These are phyloP conservation scores for Pterocles gutturalis DNA, from an alignment of 2,113 vertebrate genomes.

Conservation along the genomic window DNA sequence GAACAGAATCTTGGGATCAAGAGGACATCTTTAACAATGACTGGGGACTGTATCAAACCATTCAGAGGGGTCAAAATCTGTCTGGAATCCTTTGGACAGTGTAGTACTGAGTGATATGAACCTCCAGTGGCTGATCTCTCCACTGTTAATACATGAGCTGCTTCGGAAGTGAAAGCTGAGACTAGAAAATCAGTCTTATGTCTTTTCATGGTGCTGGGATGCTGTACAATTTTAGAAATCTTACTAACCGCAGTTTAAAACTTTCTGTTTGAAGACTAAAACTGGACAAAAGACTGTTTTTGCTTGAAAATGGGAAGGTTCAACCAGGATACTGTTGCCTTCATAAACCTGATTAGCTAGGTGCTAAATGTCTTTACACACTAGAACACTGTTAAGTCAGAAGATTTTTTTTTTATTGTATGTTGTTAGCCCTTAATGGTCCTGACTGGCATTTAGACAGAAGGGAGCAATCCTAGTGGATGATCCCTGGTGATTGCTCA, in stretches of 20 bases:
- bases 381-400: background rate
- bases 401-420: background rate
- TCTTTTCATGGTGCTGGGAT: background rate
- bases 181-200: background rate
- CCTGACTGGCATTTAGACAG: background rate
- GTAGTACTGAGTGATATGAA: background rate
- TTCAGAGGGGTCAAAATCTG: background rate
- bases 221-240: background rate
- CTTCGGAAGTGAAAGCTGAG: background rate
- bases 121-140: background rate
- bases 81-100: background rate
- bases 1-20: background rate
- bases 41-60: background rate
- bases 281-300: background rate
- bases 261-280: background rate
- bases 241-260: background rate
- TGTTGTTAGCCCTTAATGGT: background rate
- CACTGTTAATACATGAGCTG: background rate
- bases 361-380: background rate
- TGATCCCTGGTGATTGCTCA: background rate
- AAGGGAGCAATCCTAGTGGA: background rate
- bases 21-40: background rate
- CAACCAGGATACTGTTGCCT: background rate
- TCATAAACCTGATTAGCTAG: background rate
- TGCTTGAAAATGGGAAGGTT: background rate